A percentile compares a stretch with the other conserved stretches of the same genome.
Evolutionary conservation across 1,140 invertebrate species (phyloP).

Genomic region (Drosophila ercepeae): DNA sequence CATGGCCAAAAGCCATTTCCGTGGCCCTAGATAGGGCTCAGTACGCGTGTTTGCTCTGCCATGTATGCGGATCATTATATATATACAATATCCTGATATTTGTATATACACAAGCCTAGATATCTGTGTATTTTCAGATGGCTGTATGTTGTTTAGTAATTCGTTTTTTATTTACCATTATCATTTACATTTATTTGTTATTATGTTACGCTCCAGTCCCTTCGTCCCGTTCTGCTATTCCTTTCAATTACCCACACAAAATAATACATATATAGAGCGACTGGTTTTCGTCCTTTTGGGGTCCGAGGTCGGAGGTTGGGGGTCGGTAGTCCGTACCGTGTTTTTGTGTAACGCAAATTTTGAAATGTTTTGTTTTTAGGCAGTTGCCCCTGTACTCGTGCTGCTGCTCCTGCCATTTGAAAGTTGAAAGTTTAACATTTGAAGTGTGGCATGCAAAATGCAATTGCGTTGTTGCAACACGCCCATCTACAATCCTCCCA

Average conservation of each 20-base stretch:
- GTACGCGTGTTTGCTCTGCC: slow-evolving; percentile 38
- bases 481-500: slow-evolving; percentile 2
- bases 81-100: slow-evolving; percentile 9
- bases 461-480: slow-evolving; percentile 63
- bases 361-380: slow-evolving; percentile 65
- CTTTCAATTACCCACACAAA: slow-evolving; percentile 26
- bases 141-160: slow-evolving; percentile 80
- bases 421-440: slow-evolving; percentile 42
- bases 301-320: slow-evolving; percentile 20
- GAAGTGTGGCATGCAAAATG: slow-evolving; percentile 61
- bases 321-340: slow-evolving; percentile 2
- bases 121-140: slow-evolving; percentile 48
- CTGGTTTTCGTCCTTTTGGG: slow-evolving; percentile 46
- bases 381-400: slow-evolving; percentile 12
- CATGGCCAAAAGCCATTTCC: slow-evolving; percentile 35
- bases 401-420: slow-evolving; percentile 37
- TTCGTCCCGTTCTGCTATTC: not conserved
- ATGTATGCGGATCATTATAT: slow-evolving; percentile 38
- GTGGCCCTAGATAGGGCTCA: slow-evolving; percentile 26
- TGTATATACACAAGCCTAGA: slow-evolving; percentile 5
- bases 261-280: not conserved
- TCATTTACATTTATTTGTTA: slow-evolving; percentile 82
- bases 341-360: slow-evolving; percentile 61
- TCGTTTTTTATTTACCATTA: slow-evolving; percentile 82
- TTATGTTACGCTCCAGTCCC: slow-evolving; percentile 55